Evolutionary conservation across 1,140 invertebrate genomes (phyloP), one percentile per base, ranked within the genome.

Genomic region (Drosophila nigrodunni): DNA sequence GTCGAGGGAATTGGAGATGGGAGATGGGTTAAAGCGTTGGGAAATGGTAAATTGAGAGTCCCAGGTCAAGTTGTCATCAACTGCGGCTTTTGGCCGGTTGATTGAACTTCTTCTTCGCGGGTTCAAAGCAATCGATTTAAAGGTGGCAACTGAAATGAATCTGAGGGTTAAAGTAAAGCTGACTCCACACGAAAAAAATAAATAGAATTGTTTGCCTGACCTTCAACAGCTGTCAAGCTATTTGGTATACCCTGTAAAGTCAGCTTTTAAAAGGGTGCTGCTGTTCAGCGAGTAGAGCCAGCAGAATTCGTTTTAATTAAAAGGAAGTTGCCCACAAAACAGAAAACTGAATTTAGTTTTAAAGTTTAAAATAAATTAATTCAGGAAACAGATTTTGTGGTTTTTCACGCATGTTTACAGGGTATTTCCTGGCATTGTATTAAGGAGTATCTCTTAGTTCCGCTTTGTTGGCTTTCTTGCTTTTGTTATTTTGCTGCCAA

Each of bases 131-230:
- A 88, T 88, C 83, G 83, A 88, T 87, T 68, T 62, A 44, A 41
- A 65, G 47, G 58, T 68, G 43, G 37, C 52, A 74, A 52, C 62
- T 57, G 67, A 25, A 62, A 21, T 30, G 37, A 44, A 25, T 54
- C 58, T 55, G 43, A 67, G 67, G 67, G 34, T 13, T 18, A 21
- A 57, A 41, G 35, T 57, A 57, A 61, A 62, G 66, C 50, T 49
- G 62, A 30, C 3, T 30, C 37, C 9, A 66, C 49, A 50, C 55
- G 64, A 65, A 49, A 82, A 78, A 78, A 66, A 77, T 86, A 86
- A 85, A 81, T 82, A 76, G 65, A 86, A 86, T 78, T 81, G 72
- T 83, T 86, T 74, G 65, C 41, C 49, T 87, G 83, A 87, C 83
- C 83, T 87, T 87, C 83, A 87, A 64, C 73, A 65, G 67, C 68